Evolutionary conservation across 1,140 invertebrate genomes (phyloP).

Genomic region (Aphelinus atriplicis): DNA sequence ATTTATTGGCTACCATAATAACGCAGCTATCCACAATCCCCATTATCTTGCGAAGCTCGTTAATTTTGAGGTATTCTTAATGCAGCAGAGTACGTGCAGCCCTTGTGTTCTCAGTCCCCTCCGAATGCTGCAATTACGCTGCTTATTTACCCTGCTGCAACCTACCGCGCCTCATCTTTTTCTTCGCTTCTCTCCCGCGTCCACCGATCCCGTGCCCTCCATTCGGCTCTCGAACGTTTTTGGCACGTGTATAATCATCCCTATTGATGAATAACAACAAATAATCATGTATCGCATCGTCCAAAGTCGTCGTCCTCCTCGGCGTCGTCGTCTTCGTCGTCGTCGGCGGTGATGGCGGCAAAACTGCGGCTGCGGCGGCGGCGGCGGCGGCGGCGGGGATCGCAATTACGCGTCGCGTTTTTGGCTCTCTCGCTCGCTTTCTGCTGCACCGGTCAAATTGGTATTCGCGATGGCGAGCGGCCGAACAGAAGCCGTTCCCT

Average conservation of each 20-base stretch:
- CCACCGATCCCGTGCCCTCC: neutral
- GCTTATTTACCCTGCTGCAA: conserved; percentile 22
- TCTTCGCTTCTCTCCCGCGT: neutral
- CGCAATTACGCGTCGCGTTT: conserved; percentile 31
- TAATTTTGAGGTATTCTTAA: conserved; percentile 29
- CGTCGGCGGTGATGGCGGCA: no score
- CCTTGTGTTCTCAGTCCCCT: neutral
- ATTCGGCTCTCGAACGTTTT: conserved; percentile 43
- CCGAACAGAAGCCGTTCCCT: conserved; percentile 20
- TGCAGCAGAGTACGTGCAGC: neutral
- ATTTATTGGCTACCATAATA: no score
- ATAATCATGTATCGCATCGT: conserved; percentile 16
- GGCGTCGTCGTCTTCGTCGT: no score
- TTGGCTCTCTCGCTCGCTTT: neutral
- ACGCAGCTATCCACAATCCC: no score
- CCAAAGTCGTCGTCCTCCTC: no score
- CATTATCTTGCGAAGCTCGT: conserved; percentile 1
- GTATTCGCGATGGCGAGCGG: conserved; percentile 22
- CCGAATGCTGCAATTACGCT: conserved; percentile 2
- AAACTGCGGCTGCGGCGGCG: no score
- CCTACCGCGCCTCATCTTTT: neutral
- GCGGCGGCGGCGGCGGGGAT: no score
- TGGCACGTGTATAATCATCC: conserved; percentile 46
- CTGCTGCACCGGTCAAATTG: conserved; percentile 13
- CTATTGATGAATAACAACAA: conserved; percentile 33